Evolutionary conservation across 2,797 vertebrate genomes (phyloP), one percentile per base, ranked within the genome.

Genomic region (Labeo calbasu): DNA sequence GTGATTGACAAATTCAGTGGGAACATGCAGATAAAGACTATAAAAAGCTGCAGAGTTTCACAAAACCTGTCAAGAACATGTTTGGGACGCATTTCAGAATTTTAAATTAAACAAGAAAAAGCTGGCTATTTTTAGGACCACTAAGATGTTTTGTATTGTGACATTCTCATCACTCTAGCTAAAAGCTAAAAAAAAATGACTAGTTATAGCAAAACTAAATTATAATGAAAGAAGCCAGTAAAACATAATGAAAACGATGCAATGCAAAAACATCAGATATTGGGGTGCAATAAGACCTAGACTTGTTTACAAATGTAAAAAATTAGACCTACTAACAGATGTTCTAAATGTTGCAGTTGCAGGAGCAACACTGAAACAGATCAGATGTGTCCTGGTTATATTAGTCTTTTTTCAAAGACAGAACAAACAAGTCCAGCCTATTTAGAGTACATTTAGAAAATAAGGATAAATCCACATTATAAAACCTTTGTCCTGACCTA

Each of bases 301-400:
- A 75, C 32, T 77, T 61, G 11, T 55, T 73, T 69, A 36, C 11
- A 25, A 23, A 51, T 79, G 21, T 36, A 21, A 75, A 36, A 69
- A 70, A 57, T 12, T 1, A 65, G 23, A 36, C 25, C 51, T 59
- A 28, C 36, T 21, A n/a, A 32, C 8, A 51, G 9, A 51, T 73
- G 55, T 61, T 51, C 2, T 17, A 10, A 73, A 50, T n/a, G 46
- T 82, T 65, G 57, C 57, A 17, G 59, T 66, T 79, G 59, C 17
- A 78, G n/a, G 17, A 15, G 40, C 65, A 43, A 69, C 55, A 73
- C 69, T 23, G 70, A 73, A 73, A 57, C 21, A 75, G 70, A 51
- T 73, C 46, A 82, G 57, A 65, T 73, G 80, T 73, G 70, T 82
- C 59, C 59, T 66, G 81, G 59, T 66, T 82, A 82, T 53, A 25